These are phyloP conservation scores for Diadumene lineata DNA, from an alignment of 92 coral and sea anemone genomes.

Conservation along the genomic window DNA sequence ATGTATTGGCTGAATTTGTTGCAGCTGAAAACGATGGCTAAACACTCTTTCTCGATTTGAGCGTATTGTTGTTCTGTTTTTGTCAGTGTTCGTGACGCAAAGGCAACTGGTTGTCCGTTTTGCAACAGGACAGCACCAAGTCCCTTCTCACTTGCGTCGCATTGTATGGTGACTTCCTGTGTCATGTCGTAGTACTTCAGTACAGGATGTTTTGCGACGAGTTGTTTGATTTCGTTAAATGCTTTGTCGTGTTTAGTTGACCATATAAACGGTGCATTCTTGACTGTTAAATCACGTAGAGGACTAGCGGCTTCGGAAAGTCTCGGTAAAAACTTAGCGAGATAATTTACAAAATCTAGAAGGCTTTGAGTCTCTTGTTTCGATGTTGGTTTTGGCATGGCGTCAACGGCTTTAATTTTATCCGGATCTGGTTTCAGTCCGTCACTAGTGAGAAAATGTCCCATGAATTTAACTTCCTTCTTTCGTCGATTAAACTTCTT, in stretches of 20 bases:
- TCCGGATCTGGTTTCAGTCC: conserved; percentile 3
- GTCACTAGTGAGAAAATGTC: not conserved
- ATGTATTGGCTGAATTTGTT: not conserved
- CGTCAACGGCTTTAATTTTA: conserved; percentile 12
- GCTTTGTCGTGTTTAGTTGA: conserved; percentile 55
- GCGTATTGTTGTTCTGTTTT: conserved; percentile 5
- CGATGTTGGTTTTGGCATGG: not conserved
- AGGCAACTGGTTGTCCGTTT: conserved; percentile 46
- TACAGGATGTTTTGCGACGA: no score
- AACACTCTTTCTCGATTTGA: conserved; percentile 2
- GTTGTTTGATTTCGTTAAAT: conserved; percentile 35
- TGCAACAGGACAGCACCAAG: conserved; percentile 30
- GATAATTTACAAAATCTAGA: not conserved
- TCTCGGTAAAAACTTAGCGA: conserved; percentile 29
- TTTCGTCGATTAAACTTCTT: conserved; percentile 52
- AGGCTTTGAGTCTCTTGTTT: not conserved
- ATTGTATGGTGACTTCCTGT: conserved; percentile 42
- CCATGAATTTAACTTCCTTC: conserved; percentile 8
- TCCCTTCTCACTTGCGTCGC: conserved; percentile 37
- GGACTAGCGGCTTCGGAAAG: conserved; percentile 47
- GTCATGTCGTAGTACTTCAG: conserved; percentile 38
- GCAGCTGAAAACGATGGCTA: not conserved
- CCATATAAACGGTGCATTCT: conserved; percentile 27
- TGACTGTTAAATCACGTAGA: conserved; percentile 33
- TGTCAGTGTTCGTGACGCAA: conserved; percentile 6